phyloP scores from a whole-genome alignment of 2,888 invertebrate genomes.

The Hymenopus coronatus region DNA sequence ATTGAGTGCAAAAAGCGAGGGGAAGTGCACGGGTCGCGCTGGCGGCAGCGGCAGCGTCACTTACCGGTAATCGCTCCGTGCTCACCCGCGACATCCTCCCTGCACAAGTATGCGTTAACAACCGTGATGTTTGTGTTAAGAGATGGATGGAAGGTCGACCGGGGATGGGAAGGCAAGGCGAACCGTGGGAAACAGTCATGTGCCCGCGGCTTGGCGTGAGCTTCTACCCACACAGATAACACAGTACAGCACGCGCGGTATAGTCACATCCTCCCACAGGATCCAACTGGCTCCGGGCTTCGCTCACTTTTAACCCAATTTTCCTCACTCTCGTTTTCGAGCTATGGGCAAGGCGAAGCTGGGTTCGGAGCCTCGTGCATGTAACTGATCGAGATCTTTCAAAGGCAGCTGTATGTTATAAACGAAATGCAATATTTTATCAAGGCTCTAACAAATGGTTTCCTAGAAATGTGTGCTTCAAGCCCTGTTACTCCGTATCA shows the following conservation, averaged over 20 bases:
- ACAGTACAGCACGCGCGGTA: constrained; percentile 1
- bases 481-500: no score
- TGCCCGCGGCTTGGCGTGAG: constrained; percentile 31
- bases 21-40: neutral
- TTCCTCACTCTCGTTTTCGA: neutral
- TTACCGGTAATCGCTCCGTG: neutral
- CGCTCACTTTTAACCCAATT: neutral
- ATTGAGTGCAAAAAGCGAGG: no score
- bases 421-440: no score
- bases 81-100: neutral
- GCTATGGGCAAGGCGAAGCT: neutral
- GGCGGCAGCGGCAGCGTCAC: neutral
- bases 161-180: neutral
- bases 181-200: constrained; percentile 32
- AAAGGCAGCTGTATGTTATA: no score
- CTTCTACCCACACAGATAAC: constrained; percentile 13
- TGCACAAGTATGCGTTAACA: neutral
- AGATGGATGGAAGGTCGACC: neutral
- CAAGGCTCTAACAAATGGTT: no score
- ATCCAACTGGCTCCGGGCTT: neutral
- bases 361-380: no score
- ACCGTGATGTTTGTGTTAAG: neutral
- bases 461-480: no score
- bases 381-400: no score
- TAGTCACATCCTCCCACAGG: neutral